Evolutionary conservation across 2,797 vertebrate species (phyloP).

Genomic region (Intellagama lesueurii): DNA sequence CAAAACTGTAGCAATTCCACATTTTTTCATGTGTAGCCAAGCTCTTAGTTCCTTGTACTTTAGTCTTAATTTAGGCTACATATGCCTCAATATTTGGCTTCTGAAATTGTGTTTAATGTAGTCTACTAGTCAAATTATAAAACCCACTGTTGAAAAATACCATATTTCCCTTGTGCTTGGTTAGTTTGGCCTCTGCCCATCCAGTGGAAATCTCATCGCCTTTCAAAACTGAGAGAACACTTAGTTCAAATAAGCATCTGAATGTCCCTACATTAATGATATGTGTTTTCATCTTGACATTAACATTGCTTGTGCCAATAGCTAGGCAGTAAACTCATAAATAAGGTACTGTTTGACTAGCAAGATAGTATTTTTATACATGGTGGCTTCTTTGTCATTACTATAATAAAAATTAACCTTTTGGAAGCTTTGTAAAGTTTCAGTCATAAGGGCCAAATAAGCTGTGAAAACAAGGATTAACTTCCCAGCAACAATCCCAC

Average conservation of each 20-base stretch:
- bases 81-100: background rate
- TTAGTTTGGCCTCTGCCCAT: slow-evolving; percentile 42
- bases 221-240: slow-evolving; percentile 47
- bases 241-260: slow-evolving; percentile 47
- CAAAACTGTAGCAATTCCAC: too few species aligned
- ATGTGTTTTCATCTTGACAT: slow-evolving; percentile 59
- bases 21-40: too few species aligned
- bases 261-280: slow-evolving; percentile 47
- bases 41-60: too few species aligned
- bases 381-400: slow-evolving; percentile 47
- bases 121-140: too few species aligned
- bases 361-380: slow-evolving; percentile 40
- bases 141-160: background rate
- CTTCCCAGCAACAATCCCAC: slow-evolving; percentile 60
- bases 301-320: slow-evolving; percentile 61
- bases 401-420: slow-evolving; percentile 65
- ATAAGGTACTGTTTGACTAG: slow-evolving; percentile 56
- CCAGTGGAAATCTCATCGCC: slow-evolving; percentile 42
- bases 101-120: background rate
- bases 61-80: background rate
- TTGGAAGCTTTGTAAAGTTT: slow-evolving; percentile 54
- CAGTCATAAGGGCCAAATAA: slow-evolving; percentile 50
- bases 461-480: slow-evolving; percentile 63
- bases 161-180: slow-evolving; percentile 43
- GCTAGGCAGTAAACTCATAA: slow-evolving; percentile 53